A percentile compares a stretch with the other conserved stretches of the same genome.
These are phyloP conservation scores for Stichodactyla helianthus DNA, from an alignment of 64 coral and sea anemone species.

Conservation along the genomic window DNA sequence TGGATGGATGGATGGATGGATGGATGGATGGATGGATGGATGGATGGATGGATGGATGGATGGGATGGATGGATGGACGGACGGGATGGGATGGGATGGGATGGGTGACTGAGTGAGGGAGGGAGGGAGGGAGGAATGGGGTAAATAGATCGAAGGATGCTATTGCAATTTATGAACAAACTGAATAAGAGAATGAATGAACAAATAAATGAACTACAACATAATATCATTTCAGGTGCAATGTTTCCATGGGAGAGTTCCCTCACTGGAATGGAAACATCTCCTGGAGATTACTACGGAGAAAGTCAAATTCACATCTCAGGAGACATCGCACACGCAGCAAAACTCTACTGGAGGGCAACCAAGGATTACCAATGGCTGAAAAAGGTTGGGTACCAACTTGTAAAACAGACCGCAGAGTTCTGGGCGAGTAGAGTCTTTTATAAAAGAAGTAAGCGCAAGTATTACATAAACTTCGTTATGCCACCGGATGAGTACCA, in stretches of 20 bases:
- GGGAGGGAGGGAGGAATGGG: not conserved
- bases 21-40: too few species aligned
- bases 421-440: constrained; percentile 82
- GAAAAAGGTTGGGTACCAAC: constrained; percentile 57
- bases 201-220: not conserved
- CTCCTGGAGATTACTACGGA: constrained; percentile 68
- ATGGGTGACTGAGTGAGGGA: not conserved
- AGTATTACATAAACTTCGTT: constrained; percentile 72
- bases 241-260: constrained; percentile 98
- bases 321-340: constrained; percentile 76
- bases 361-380: constrained; percentile 72
- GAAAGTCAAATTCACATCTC: constrained; percentile 82
- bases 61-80: too few species aligned
- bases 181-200: not conserved
- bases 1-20: too few species aligned
- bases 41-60: too few species aligned
- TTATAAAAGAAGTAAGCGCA: constrained; percentile 22
- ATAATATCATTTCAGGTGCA: constrained; percentile 45
- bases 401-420: constrained; percentile 78
- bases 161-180: too few species aligned
- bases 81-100: too few species aligned
- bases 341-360: constrained; percentile 71
- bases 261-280: constrained; percentile 73
- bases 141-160: not conserved
- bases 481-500: constrained; percentile 94